Base-by-base conservation (phyloP, 2,113 vertebrate species). In the Silurus asotus region DNA sequence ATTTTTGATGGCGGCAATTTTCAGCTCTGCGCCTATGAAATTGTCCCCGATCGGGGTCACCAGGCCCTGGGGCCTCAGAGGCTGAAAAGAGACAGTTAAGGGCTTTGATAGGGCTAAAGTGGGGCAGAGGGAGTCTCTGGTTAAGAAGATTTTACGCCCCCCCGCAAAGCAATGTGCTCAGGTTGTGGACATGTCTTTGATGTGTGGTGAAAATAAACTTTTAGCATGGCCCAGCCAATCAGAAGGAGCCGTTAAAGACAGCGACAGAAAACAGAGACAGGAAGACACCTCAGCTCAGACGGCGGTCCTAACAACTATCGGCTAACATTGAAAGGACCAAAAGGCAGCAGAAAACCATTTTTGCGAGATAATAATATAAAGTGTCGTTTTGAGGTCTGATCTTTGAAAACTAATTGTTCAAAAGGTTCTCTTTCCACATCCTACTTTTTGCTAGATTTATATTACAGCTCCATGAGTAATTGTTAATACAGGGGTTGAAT, bases 1-100 rank as follows among this genome's bases (percentile, higher is more conserved):
- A 90, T 91, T 89, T 91, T 87, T 86, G 81, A 89, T 69, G 37
- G 84, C 62, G 75, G 69, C 90, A 90, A 90, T 89, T 90, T 91
- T 88, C 86, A 80, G 84, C 87, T 88, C 75, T 69, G 87, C 85
- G 65, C 88, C 76, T 85, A 65, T 79, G 67, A 89, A 80, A 91
- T 75, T 70, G 84, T 78, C 70, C 7, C 25, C 61, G 15, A 76
- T 56, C 74, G 61, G 37, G 79, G 74, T 70, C 70, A 56, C 81
- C 81, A 86, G 72, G 83, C 67, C 83, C 25, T 55, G 37, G 69
- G 72, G 77, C 82, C 79, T 72, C 69, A 2, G 70, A 70, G 67
- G 83, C 77, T 88, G 86, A 87, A 89, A 89, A 89, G 77, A 75
- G 81, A 74, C 83, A 82, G 59, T 90, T 91, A 86, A 64, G 84